These are phyloP conservation scores for Corythornis vintsioides DNA, from an alignment of 2,113 vertebrate species.

Conservation along the genomic window DNA sequence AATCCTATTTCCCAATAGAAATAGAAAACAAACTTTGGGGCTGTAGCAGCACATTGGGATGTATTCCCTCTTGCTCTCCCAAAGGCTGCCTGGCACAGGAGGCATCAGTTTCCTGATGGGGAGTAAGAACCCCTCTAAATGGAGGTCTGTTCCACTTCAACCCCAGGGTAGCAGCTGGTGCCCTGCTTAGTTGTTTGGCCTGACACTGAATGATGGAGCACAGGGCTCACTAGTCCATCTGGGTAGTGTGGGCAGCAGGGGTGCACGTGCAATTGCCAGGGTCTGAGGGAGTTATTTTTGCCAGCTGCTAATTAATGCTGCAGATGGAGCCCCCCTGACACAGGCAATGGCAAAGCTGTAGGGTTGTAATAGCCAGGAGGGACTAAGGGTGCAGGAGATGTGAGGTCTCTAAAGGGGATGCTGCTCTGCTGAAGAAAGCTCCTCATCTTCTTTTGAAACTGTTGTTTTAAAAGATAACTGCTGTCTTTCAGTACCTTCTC, in stretches of 20 bases:
- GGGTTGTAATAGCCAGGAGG: background rate
- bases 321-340: background rate
- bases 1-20: background rate
- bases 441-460: background rate
- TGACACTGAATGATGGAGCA: background rate
- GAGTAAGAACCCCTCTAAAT: background rate
- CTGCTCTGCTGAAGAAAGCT: background rate
- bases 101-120: background rate
- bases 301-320: background rate
- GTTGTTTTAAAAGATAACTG: background rate
- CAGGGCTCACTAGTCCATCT: background rate
- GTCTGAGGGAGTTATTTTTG: background rate
- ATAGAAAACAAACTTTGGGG: background rate
- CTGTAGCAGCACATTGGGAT: fast-evolving
- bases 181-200: background rate
- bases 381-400: fast-evolving
- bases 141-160: background rate
- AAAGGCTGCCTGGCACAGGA: background rate
- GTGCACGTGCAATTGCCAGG: fast-evolving
- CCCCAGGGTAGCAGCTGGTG: fast-evolving
- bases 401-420: background rate
- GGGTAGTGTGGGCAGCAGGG: fast-evolving
- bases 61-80: background rate
- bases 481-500: background rate
- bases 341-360: background rate